These are phyloP conservation scores for Laothoe populi DNA, from an alignment of 2,888 invertebrate species.

Conservation along the genomic window DNA sequence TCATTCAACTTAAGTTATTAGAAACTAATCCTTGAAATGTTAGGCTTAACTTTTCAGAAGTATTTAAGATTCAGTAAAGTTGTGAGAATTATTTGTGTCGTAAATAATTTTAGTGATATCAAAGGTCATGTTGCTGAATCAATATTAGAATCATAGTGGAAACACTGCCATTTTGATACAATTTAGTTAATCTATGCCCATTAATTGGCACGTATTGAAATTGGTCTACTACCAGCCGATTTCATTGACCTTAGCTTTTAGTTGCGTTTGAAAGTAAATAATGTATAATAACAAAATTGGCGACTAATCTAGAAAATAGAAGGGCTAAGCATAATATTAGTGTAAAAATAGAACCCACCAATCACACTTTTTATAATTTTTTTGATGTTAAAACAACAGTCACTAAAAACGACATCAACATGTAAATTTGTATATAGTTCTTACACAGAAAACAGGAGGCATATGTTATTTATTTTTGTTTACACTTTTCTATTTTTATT, in stretches of 20 bases:
- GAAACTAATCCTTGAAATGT: not conserved
- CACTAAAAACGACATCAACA: slow-evolving; percentile 39
- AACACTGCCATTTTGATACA: too few species aligned
- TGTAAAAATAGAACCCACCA: slow-evolving; percentile 53
- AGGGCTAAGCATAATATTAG: slow-evolving; percentile 17
- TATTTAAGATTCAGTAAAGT: too few species aligned
- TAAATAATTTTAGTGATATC: too few species aligned
- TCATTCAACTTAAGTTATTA: not conserved
- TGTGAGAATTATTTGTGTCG: too few species aligned
- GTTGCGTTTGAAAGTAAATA: too few species aligned
- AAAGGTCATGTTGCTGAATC: too few species aligned
- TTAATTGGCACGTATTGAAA: too few species aligned
- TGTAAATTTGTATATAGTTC: slow-evolving; percentile 79
- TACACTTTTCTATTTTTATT: slow-evolving; percentile 59
- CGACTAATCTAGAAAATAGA: not conserved
- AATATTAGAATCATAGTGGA: too few species aligned
- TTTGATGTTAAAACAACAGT: slow-evolving; percentile 18
- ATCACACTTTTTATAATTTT: slow-evolving; percentile 35
- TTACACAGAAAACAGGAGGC: slow-evolving; percentile 70
- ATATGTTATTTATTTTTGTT: slow-evolving; percentile 73
- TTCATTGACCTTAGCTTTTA: too few species aligned
- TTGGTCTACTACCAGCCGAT: too few species aligned
- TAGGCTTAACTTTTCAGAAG: too few species aligned
- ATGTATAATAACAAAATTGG: not conserved
- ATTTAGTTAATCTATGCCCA: too few species aligned